Base-by-base conservation (phyloP, 2,888 invertebrate species). In the Dasypolia templi region DNA sequence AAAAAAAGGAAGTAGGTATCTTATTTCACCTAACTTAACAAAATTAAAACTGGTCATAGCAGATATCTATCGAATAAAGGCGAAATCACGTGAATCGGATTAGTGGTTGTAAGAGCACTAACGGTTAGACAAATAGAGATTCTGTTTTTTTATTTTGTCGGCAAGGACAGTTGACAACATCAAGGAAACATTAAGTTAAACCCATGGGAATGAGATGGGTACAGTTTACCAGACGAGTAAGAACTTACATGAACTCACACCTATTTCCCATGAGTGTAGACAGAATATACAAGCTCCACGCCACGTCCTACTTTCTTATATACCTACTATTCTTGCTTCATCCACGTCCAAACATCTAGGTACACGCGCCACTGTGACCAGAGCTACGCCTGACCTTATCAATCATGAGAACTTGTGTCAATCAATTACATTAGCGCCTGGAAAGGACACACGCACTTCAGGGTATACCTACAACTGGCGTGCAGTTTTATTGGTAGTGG, bases 171-270 rank as follows among this genome's bases (percentile, higher is more conserved):
- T 35, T 35, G 11, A 35, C 22, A 5, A 66, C 26, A 46, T 1
- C 14, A 1, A 19, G 22, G 22, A 71, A 6, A 46, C 22, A 17
- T 22, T 46, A n/a, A 69, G 17, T 22, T 19, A 19, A 67, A 4
- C 17, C 19, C 44, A 35, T 56, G 26, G 26, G n/a, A 35, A 26
- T 68, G 44, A 35, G 4, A 59, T 22, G 26, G 2, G 29, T 19
- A 74, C 39, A 26, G 5, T 64, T 32, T 29, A 74, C n/a, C 3
- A 29, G 29, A 26, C 29, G 9, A 5, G n/a, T 4, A 49, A 32
- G 26, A 19, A 17, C 11, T 3, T 39, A 6, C 29, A 73, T 64
- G 55, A 46, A 74, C 53, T 74, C 75, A 74, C 75, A 74, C 73
- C 63, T 55, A 74, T 74, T 73, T 73, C 74, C 64, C 73, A 17